These are phyloP conservation scores for Penaeus chinensis DNA, from an alignment of 1,140 invertebrate species.

Conservation along the genomic window DNA sequence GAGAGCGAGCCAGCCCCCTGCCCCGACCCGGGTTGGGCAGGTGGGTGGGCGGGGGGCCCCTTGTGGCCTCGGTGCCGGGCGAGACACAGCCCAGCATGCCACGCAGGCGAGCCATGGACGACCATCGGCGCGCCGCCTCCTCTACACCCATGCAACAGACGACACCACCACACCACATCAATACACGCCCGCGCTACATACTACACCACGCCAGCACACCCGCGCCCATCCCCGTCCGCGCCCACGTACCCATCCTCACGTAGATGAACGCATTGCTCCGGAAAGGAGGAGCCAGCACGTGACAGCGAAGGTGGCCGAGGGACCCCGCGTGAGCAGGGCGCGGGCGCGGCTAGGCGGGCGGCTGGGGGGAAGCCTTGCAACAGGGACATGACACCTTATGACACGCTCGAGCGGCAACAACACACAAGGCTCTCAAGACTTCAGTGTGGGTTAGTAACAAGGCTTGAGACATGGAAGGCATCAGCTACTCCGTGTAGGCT, in stretches of 20 bases:
- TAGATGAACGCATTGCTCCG: too few relatives aligned
- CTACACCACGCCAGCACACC: constrained; percentile 45
- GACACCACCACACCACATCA: constrained; percentile 57
- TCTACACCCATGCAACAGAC: constrained; percentile 58
- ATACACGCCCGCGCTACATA: constrained; percentile 48
- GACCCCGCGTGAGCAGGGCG: neutral
- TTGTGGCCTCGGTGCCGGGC: constrained; percentile 52
- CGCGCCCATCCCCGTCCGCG: constrained; percentile 2
- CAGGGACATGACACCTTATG: constrained; percentile 52
- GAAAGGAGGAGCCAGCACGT: too few relatives aligned
- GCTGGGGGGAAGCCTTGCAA: constrained; percentile 51
- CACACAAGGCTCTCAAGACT: constrained; percentile 59
- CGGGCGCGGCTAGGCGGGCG: constrained; percentile 11
- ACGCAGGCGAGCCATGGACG: constrained; percentile 57
- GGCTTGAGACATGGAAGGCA: constrained; percentile 57
- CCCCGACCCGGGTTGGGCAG: constrained; percentile 46
- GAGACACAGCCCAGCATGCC: constrained; percentile 59
- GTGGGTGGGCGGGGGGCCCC: constrained; percentile 40
- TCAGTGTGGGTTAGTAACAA: constrained; percentile 45
- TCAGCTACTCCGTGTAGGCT: constrained; percentile 55
- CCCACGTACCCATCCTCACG: neutral
- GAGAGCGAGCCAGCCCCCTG: constrained; percentile 50
- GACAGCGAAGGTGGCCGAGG: neutral
- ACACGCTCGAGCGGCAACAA: constrained; percentile 56
- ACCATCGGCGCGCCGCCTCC: constrained; percentile 58